Evolutionary conservation across 2,797 vertebrate species (phyloP).

Genomic region (Gymnoscopelus braueri): DNA sequence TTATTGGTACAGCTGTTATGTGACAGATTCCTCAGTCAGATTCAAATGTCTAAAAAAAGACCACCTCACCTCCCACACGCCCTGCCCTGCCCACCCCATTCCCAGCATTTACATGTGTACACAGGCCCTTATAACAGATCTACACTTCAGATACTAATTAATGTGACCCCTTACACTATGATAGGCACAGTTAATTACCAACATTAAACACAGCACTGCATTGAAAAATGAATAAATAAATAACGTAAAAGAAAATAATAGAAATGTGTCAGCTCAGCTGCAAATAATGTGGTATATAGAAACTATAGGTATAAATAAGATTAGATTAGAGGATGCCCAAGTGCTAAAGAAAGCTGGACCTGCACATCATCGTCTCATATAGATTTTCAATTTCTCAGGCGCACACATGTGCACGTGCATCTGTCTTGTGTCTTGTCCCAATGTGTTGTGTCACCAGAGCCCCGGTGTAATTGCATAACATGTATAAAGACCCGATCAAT

Average conservation of each 20-base stretch:
- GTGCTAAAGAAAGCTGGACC: too few relatives aligned
- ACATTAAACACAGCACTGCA: constrained; percentile 26
- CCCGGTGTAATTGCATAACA: constrained; percentile 62
- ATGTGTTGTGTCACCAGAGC: constrained; percentile 45
- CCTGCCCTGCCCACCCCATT: constrained; percentile 12
- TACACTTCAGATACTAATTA: constrained; percentile 36
- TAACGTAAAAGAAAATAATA: constrained; percentile 17
- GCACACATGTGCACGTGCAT: neutral
- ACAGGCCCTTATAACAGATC: constrained; percentile 21
- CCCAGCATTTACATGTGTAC: too few relatives aligned
- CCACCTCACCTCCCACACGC: neutral
- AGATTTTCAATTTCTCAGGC: neutral
- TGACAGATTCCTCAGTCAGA: constrained; percentile 7
- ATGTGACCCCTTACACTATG: constrained; percentile 35
- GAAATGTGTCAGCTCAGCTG: neutral
- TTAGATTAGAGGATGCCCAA: neutral
- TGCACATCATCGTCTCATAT: too few relatives aligned
- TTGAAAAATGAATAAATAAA: constrained; percentile 13
- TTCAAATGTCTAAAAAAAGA: neutral
- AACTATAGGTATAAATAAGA: constrained; percentile 6
- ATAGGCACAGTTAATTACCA: constrained; percentile 21
- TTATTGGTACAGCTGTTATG: neutral
- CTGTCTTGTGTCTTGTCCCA: constrained; percentile 10
- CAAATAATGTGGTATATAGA: constrained; percentile 7
- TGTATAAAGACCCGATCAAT: constrained; percentile 70